Evolutionary conservation across 2,797 vertebrate species (phyloP).

Genomic region (Falco cherrug): DNA sequence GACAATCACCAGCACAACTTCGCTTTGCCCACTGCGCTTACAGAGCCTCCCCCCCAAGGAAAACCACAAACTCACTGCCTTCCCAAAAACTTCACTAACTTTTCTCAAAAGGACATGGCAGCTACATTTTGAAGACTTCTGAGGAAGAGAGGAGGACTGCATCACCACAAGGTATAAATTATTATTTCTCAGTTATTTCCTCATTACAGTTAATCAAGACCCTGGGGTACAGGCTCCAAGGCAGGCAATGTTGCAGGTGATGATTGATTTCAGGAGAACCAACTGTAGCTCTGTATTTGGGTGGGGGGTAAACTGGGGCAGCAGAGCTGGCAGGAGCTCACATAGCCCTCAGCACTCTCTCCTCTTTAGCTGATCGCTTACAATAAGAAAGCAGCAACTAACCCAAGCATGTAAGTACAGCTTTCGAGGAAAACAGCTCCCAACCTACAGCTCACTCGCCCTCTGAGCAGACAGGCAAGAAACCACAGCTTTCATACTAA

Average conservation of each 20-base stretch:
- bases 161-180: background rate
- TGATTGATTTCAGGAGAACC: background rate
- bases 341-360: background rate
- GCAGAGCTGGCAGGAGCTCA: background rate
- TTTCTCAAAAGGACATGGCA: background rate
- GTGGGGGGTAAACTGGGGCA: background rate
- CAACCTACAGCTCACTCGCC: background rate
- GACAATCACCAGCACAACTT: background rate
- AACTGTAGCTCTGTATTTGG: background rate
- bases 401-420: background rate
- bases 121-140: background rate
- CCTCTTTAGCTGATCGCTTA: background rate
- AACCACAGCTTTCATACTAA: background rate
- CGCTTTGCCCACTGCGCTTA: background rate
- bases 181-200: background rate
- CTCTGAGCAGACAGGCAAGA: background rate
- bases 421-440: background rate
- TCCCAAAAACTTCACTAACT: background rate
- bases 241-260: accelerated
- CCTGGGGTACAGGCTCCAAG: background rate
- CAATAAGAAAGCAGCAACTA: background rate
- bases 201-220: background rate
- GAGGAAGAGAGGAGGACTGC: background rate
- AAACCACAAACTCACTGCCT: background rate
- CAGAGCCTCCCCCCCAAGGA: background rate